Evolutionary conservation across 2,888 invertebrate species (phyloP), one percentile per base, ranked within the genome.

Genomic region (Synanthedon andrenaeformis): DNA sequence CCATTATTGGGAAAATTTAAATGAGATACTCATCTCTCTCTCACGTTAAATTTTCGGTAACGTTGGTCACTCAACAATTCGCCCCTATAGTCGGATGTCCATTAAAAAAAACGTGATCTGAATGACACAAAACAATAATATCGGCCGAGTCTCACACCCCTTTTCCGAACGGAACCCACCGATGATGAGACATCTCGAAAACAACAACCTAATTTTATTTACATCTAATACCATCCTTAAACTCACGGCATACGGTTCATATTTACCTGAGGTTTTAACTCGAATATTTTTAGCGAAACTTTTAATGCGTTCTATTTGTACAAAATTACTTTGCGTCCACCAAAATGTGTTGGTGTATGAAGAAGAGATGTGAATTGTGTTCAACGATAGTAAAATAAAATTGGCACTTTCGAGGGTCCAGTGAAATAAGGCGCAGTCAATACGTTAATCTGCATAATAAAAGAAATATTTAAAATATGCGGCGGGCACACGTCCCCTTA

Each of bases 391-490:
- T 45, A 45, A 14, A 45, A 45, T 13, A 14, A 23, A 19, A 3
- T 49, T 19, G 49, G 23, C 14, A 49, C 13, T 49, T 49, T 49
- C 23, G 49, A 45, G 50, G 51, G 62, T 62, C 62, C 64, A 61
- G 63, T 58, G 56, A 61, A 65, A 61, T 59, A 60, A 60, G 62
- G 66, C 59, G 57, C 58, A 59, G 59, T 83, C 84, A 83, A 83
- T 82, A 81, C 78, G 80, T 72, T 79, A 78, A 85, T 86, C 73
- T 85, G 76, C 86, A 86, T 86, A 77, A 84, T 79, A 83, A 85
- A 78, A 78, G 80, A 69, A 76, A 77, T 74, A 71, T 72, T 80
- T 80, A 73, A 82, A 84, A 82, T 82, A 81, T 80, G 78, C 77
- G 76, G 67, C 74, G 65, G 65, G 62, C 62, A 72, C 70, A 70